These are phyloP conservation scores for Sesamia nonagrioides DNA, from an alignment of 1,140 invertebrate species.

Conservation along the genomic window DNA sequence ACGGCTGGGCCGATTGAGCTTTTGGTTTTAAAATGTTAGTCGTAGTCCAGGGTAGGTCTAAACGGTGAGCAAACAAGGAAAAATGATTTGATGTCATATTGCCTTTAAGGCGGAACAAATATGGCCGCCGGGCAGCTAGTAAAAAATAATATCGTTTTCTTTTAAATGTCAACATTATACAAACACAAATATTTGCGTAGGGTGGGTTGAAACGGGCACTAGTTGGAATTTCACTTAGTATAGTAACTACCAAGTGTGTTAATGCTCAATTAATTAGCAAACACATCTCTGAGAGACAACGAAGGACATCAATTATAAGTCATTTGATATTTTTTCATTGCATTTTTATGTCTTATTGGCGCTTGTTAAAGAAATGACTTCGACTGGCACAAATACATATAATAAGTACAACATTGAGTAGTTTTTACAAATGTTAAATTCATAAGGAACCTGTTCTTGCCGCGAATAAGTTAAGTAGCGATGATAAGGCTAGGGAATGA, in stretches of 20 bases:
- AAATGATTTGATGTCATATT: too few species aligned
- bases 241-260: constrained; percentile 28
- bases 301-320: constrained; percentile 41
- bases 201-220: background rate
- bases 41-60: too few species aligned
- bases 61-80: too few species aligned
- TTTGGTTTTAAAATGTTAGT: too few species aligned
- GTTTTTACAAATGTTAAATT: constrained; percentile 29
- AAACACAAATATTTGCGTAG: constrained; percentile 4
- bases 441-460: background rate
- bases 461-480: background rate
- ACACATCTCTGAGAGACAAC: constrained; percentile 26
- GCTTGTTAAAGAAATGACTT: constrained; percentile 24
- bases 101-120: too few species aligned
- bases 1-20: too few species aligned
- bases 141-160: constrained; percentile 44
- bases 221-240: constrained; percentile 32
- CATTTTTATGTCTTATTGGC: constrained; percentile 28
- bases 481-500: background rate
- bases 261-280: constrained; percentile 40
- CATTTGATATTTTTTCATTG: constrained; percentile 41
- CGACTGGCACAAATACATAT: background rate
- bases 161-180: constrained; percentile 43
- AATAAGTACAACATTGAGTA: constrained; percentile 1
- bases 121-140: too few species aligned